These are phyloP conservation scores for Iphiclides podalirius DNA, from an alignment of 2,888 invertebrate genomes.

Conservation along the genomic window DNA sequence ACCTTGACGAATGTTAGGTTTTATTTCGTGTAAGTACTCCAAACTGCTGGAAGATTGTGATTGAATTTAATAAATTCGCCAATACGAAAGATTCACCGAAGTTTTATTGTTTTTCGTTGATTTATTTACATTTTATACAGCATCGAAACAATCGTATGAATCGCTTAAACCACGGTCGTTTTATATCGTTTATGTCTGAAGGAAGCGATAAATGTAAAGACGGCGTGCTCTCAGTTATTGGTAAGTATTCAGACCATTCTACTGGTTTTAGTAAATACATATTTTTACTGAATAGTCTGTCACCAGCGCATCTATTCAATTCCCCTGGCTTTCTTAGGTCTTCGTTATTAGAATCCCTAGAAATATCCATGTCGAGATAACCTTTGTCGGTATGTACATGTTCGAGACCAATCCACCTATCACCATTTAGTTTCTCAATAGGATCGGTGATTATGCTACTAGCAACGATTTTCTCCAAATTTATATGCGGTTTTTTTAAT, in stretches of 20 bases:
- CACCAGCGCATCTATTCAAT: slow-evolving; percentile 26
- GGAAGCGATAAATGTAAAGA: slow-evolving; percentile 48
- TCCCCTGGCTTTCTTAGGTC: slow-evolving; percentile 27
- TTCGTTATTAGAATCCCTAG: slow-evolving; percentile 31
- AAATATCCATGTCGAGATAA: slow-evolving; percentile 24
- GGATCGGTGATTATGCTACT: slow-evolving; percentile 38
- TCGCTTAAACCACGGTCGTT: slow-evolving; percentile 47
- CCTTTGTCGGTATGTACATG: slow-evolving; percentile 30
- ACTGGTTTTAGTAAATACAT: slow-evolving; percentile 45
- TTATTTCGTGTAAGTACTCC: slow-evolving; percentile 68
- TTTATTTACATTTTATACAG: slow-evolving; percentile 44
- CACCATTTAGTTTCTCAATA: slow-evolving; percentile 37
- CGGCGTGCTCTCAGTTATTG: slow-evolving; percentile 40
- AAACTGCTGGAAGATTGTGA: slow-evolving; percentile 71
- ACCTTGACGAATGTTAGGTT: slow-evolving; percentile 59
- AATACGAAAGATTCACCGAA: no score
- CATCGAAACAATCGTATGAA: slow-evolving; percentile 49
- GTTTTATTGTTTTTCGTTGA: no score
- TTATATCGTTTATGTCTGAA: slow-evolving; percentile 34
- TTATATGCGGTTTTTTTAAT: slow-evolving; percentile 32
- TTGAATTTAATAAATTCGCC: slow-evolving; percentile 80
- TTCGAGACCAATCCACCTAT: slow-evolving; percentile 40
- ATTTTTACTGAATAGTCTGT: slow-evolving; percentile 41
- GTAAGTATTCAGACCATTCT: slow-evolving; percentile 44
- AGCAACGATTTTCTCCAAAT: slow-evolving; percentile 23